Evolutionary conservation across 2,888 invertebrate genomes (phyloP).

Genomic region (Halictus quadricinctus): DNA sequence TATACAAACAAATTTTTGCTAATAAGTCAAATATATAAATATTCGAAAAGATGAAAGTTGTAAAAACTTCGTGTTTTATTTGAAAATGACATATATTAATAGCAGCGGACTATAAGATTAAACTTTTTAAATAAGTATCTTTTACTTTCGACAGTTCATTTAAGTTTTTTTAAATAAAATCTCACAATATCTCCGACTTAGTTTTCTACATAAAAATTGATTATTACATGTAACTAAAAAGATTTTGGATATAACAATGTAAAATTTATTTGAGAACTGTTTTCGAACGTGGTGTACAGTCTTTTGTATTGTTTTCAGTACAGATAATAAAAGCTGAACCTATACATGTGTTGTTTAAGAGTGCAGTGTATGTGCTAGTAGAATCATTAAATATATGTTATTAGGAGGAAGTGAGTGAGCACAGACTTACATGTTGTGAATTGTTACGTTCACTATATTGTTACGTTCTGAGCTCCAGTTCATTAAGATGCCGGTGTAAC

Average conservation of each 20-base stretch:
- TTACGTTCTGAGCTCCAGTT: constrained; percentile 83
- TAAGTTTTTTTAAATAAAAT: background rate
- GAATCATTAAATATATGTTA: constrained; percentile 65
- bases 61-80: too few species aligned
- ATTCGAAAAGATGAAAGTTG: background rate
- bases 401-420: constrained; percentile 78
- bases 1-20: background rate
- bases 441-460: constrained; percentile 78
- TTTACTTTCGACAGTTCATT: background rate
- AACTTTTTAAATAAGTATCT: background rate
- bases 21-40: background rate
- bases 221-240: background rate
- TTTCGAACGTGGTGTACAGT: constrained; percentile 34
- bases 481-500: constrained; percentile 82
- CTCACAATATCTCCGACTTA: background rate
- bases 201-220: background rate
- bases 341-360: constrained; percentile 49
- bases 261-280: constrained; percentile 40
- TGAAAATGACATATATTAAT: background rate
- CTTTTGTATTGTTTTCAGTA: constrained; percentile 13
- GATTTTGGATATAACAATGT: background rate
- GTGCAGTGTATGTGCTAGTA: constrained; percentile 59
- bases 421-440: constrained; percentile 81
- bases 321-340: constrained; percentile 41
- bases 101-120: background rate